A percentile compares a stretch with the other conserved stretches of the same genome.
Conservation (phyloP, 1,140 invertebrate species). For the Saccostrea glomerata region DNA sequence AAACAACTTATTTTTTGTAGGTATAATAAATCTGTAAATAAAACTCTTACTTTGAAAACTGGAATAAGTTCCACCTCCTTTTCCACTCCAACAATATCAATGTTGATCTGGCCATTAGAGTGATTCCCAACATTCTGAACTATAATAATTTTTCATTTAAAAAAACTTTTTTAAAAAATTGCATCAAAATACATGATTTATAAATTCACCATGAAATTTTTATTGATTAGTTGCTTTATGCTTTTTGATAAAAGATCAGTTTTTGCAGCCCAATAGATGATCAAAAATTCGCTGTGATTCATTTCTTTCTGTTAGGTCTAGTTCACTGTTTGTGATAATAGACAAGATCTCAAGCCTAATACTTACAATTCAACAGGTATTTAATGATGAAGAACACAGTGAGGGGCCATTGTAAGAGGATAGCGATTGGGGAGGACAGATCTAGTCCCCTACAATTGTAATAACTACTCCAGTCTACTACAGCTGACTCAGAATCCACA, state of each 20-base stretch:
- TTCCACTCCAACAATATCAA: conserved; percentile 69
- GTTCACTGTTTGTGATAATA: not conserved
- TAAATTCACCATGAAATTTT: too few relatives aligned
- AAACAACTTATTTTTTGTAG: too few relatives aligned
- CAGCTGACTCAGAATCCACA: not conserved
- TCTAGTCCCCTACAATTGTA: conserved; percentile 63
- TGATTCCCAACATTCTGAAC: not conserved
- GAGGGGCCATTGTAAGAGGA: conserved; percentile 63
- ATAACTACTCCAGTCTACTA: conserved; percentile 62
- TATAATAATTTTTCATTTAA: not conserved
- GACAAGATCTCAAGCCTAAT: not conserved
- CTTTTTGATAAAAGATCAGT: too few relatives aligned
- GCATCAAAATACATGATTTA: too few relatives aligned
- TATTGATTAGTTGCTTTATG: too few relatives aligned
- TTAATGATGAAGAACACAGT: conserved; percentile 63
- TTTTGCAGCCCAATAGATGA: too few relatives aligned
- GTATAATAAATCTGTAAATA: not conserved
- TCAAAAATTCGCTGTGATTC: too few relatives aligned
- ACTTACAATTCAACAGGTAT: not conserved
- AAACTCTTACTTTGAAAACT: conserved; percentile 60
- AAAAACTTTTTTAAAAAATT: too few relatives aligned
- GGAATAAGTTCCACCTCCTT: conserved; percentile 66
- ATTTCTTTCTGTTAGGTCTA: too few relatives aligned
- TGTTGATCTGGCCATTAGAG: conserved; percentile 27
- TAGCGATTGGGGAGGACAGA: conserved; percentile 62